Base-by-base conservation (phyloP, 2,888 invertebrate genomes). In the Macrophya annulata region DNA sequence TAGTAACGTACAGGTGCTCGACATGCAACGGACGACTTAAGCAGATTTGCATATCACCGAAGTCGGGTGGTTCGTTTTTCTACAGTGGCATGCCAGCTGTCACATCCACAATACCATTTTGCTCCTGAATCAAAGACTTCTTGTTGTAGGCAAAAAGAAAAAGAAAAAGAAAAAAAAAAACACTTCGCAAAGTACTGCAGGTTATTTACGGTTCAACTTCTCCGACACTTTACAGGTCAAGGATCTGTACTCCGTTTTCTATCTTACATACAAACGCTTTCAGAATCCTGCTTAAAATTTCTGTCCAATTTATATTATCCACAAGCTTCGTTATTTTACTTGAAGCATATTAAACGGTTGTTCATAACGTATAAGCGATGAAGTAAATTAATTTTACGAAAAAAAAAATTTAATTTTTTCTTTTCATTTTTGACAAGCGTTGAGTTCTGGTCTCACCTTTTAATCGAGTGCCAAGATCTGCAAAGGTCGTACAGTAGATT, bases 401-500 rank as follows among this genome's bases (percentile, higher is more conserved):
- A 17, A 6, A n/a, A 6, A n/a, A n/a, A 51, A 51, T 55, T n/a
- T 8, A 6, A 55, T 55, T n/a, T n/a, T n/a, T 6, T n/a, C 6
- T 6, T 55, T 31, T 31, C 31, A 31, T 31, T 31, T 31, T 31
- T 3, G 31, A 55, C 8, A 6, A 55, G 17, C 55, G 1, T n/a
- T n/a, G 6, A n/a, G 5, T 55, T 8, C n/a, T n/a, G 8, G 12
- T 3, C 92, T 94, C 93, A 96, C 96, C 95, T 95, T 93, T 95
- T 96, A 85, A 97, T 94, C 87, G 94, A 94, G 85, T 95, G 95
- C 96, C 96, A 96, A 90, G 96, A 95, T 85, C 96, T 95, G 93
- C 96, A 97, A 85, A 97, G 92, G 91, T 98, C 98, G 92, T 97
- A 97, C 48, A 96, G 95, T 79, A 97, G 94, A 93, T 98, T 98